Base-by-base conservation (phyloP, 1,140 invertebrate species). In the Sipha flava region DNA sequence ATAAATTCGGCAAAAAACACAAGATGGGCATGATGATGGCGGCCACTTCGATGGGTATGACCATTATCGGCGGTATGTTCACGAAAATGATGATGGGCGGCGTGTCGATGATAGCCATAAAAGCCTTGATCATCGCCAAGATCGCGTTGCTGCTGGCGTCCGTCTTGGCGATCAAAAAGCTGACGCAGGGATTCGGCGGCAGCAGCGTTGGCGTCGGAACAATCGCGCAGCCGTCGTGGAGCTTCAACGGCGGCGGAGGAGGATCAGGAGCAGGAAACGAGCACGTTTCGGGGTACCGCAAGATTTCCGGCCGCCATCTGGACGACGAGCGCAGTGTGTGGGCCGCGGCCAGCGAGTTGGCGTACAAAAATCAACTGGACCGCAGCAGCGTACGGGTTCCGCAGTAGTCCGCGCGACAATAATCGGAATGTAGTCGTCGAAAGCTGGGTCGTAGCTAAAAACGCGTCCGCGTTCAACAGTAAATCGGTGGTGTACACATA, bases 21-120 rank as follows among this genome's bases (percentile, higher is more conserved):
- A 77, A 77, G 21, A 59, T 59, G 37, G 49, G 73, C 0, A 12
- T 77, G 73, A 59, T 77, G 73, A n/a, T 77, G 34, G 73, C n/a
- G 12, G 9, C 18, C 5, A 37, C 1, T 0, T n/a, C 73, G 7
- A 43, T 77, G 34, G 2, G 31, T 1, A 59, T 77, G 34, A 26
- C 52, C 14, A 18, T 54, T 3, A 0, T 77, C 21, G 52, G 52
- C 0, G 73, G 52, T 0, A 26, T 77, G 16, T 7, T 59, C 14
- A 59, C 18, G 6, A 77, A 40, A 12, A 16, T 26, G 1, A 77
- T 37, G 52, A 43, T 57, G 47, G 21, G 18, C 3, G 18, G 52
- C 1, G 70, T 45, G 23, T n/a, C 49, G n/a, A 14, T 52, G 37
- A 34, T 40, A 29, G 40, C 66, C 16, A 0, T 62, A 26, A 37